Base-by-base conservation (phyloP, 2,888 invertebrate species). In the Balanococcus diminutus region DNA sequence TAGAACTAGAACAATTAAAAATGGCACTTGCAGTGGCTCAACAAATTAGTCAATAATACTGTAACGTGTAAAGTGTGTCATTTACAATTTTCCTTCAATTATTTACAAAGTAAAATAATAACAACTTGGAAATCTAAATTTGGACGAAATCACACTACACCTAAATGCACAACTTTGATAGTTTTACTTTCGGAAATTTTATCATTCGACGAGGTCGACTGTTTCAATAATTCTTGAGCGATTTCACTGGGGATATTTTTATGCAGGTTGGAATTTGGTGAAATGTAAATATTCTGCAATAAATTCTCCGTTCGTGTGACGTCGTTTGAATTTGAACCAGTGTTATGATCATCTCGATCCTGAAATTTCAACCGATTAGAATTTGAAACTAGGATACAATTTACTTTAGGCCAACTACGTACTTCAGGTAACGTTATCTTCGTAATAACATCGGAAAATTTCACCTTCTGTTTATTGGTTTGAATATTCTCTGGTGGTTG, bases 131-230 rank as follows among this genome's bases (percentile, higher is more conserved):
- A 9, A 79, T 79, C 1, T 19, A 25, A 19, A 19, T 36, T 81
- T n/a, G 39, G 36, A 36, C 42, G 39, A 25, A 84, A 19, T 28
- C 89, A 94, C 85, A 95, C 95, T 89, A 96, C 94, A 87, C 96
- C 96, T 90, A 96, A 96, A 91, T 96, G 96, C 25, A 96, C 95
- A 87, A 96, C 95, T 92, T 96, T 96, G 88, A 96, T 95, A 93
- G 88, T 93, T 90, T 88, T 90, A 91, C 89, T 84, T 28, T 84
- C 84, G 16, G 56, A 31, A 25, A 83, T 39, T 28, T 84, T 84
- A 46, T 28, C 39, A 22, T 84, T 75, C 1, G 84, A 16, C 39
- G 72, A 75, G 25, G 36, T 72, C n/a, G 84, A 36, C 28, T 84
- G 84, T 5, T 46, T 31, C 2, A 84, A 28, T 28, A 84, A 75